phyloP scores from a whole-genome alignment of 2,797 vertebrate genomes.

The Oryzias dopingdopingensis region DNA sequence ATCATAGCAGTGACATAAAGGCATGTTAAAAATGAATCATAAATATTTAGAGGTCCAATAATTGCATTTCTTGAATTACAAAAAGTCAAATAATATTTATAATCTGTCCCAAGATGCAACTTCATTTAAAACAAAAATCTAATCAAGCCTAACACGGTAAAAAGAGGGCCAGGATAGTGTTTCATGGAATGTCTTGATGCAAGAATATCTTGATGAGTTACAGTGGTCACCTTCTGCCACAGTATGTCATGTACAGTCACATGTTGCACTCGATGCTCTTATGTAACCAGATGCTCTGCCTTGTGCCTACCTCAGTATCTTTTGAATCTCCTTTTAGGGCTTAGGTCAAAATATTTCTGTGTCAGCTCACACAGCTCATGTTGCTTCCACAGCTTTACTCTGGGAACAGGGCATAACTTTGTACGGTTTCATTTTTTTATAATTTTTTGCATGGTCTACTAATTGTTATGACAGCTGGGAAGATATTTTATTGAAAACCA shows the following conservation, averaged over 20 bases:
- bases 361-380: conserved; percentile 31
- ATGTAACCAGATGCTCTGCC: conserved; percentile 13
- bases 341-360: conserved; percentile 3
- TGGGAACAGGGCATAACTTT: conserved; percentile 14
- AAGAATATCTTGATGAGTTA: background rate
- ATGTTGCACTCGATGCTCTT: background rate
- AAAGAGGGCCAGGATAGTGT: background rate
- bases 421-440: conserved; percentile 2
- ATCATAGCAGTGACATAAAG: too few species aligned
- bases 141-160: too few species aligned
- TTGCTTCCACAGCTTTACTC: conserved; percentile 29
- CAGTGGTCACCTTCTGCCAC: background rate
- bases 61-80: too few species aligned
- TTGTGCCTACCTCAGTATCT: conserved; percentile 23
- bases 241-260: background rate
- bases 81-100: too few species aligned
- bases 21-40: too few species aligned
- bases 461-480: background rate
- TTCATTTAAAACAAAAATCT: too few species aligned
- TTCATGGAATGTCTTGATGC: background rate
- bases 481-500: background rate
- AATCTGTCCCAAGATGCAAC: too few species aligned
- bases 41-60: too few species aligned
- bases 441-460: background rate
- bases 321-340: conserved; percentile 25